These are phyloP conservation scores for Dreissena rostriformis DNA, from an alignment of 1,140 invertebrate genomes.

Conservation along the genomic window DNA sequence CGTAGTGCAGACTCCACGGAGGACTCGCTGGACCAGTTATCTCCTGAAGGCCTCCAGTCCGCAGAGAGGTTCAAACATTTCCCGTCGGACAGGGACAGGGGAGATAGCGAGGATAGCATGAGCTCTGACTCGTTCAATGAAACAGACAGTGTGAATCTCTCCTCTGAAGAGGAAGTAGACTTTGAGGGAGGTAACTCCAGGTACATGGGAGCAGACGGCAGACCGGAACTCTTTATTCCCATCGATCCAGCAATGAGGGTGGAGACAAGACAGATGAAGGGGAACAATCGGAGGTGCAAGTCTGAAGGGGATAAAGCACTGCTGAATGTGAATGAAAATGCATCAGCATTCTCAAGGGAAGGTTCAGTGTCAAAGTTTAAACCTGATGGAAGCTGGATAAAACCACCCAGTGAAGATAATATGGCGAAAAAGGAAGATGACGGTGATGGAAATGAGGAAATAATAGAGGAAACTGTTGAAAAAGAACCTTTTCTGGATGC, in stretches of 20 bases:
- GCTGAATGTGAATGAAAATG: background rate
- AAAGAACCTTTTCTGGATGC: background rate
- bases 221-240: constrained; percentile 30
- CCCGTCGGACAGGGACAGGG: constrained; percentile 27
- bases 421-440: background rate
- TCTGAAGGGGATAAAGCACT: constrained; percentile 24
- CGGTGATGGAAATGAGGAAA: background rate
- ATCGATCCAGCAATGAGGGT: background rate
- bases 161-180: constrained; percentile 22
- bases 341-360: constrained; percentile 13
- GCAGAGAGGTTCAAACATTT: constrained; percentile 29
- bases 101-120: background rate
- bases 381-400: constrained; percentile 74
- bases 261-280: background rate
- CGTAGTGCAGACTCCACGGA: constrained; percentile 77
- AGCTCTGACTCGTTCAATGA: constrained; percentile 22
- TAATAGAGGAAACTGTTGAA: background rate
- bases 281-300: constrained; percentile 12
- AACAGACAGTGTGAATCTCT: constrained; percentile 26
- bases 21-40: constrained; percentile 70
- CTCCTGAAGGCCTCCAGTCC: constrained; percentile 45
- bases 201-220: background rate
- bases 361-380: constrained; percentile 59
- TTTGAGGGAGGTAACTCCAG: background rate
- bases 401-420: constrained; percentile 40